Conservation (phyloP, 2,113 vertebrate species). For the Ceyx melanurus region DNA sequence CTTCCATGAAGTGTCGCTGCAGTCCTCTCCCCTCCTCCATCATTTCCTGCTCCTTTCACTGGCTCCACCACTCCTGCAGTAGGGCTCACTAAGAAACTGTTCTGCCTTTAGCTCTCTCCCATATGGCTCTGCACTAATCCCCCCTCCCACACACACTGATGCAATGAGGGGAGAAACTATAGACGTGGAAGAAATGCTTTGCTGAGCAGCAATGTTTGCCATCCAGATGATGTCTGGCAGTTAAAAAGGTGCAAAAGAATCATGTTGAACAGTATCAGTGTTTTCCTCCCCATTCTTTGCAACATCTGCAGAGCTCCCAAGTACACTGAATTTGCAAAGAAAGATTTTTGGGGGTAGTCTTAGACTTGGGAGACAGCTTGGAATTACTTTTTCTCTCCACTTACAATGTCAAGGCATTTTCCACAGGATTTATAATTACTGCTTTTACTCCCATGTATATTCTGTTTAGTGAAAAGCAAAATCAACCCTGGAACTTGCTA, state of each 20-base stretch:
- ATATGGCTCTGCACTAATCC: not conserved
- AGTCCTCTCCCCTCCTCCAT: constrained; percentile 31
- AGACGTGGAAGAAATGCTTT: not conserved
- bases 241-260: constrained; percentile 10
- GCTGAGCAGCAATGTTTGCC: not conserved
- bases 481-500: not conserved
- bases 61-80: not conserved
- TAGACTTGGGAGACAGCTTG: not conserved
- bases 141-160: not conserved
- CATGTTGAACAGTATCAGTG: not conserved
- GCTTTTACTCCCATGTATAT: not conserved
- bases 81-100: not conserved
- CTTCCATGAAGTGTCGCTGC: not conserved
- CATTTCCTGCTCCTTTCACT: not conserved
- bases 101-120: not conserved
- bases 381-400: not conserved
- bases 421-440: not conserved
- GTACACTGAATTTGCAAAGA: not conserved
- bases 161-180: not conserved
- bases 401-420: not conserved
- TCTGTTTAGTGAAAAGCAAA: not conserved
- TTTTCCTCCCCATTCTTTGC: not conserved
- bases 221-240: not conserved
- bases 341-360: not conserved
- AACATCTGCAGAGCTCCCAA: not conserved